These are phyloP conservation scores for Podarcis lilfordi DNA, from an alignment of 2,797 vertebrate species.

Conservation along the genomic window DNA sequence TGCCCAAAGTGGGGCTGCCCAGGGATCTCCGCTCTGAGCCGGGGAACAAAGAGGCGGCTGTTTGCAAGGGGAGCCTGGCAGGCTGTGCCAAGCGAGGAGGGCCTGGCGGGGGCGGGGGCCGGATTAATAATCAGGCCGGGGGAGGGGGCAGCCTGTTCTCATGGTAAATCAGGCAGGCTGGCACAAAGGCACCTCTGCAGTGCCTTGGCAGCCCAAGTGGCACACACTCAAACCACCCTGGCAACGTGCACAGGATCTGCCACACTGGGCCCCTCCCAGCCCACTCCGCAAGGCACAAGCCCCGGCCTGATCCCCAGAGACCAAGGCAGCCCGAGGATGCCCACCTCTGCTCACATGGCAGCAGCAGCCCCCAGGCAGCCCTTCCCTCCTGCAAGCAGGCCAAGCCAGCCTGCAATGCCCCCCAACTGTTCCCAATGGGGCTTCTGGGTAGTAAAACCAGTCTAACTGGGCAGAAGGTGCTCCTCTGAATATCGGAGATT, in stretches of 20 bases:
- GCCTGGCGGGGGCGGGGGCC: background rate
- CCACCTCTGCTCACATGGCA: too few relatives aligned
- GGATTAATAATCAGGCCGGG: background rate
- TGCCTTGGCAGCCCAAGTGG: background rate
- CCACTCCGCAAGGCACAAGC: too few relatives aligned
- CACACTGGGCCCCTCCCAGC: background rate
- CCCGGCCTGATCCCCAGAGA: too few relatives aligned
- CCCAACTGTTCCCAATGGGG: too few relatives aligned
- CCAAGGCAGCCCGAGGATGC: too few relatives aligned
- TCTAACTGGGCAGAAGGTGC: too few relatives aligned
- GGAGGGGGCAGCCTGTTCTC: background rate
- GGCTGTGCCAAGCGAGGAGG: background rate
- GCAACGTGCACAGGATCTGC: background rate
- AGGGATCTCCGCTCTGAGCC: background rate
- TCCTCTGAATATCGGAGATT: too few relatives aligned
- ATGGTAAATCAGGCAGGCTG: background rate
- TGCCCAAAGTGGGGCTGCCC: background rate
- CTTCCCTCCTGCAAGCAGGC: too few relatives aligned
- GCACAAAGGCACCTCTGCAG: background rate
- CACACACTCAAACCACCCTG: background rate
- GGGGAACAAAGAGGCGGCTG: slow-evolving; percentile 15
- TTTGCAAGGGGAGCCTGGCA: background rate
- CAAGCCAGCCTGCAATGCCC: too few relatives aligned
- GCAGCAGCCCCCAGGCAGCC: too few relatives aligned
- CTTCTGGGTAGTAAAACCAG: too few relatives aligned